Percentiles rank a stretch among this genome's conserved stretches.
Evolutionary conservation across 2,888 invertebrate genomes (phyloP).

Genomic region (Augiades crinisus): DNA sequence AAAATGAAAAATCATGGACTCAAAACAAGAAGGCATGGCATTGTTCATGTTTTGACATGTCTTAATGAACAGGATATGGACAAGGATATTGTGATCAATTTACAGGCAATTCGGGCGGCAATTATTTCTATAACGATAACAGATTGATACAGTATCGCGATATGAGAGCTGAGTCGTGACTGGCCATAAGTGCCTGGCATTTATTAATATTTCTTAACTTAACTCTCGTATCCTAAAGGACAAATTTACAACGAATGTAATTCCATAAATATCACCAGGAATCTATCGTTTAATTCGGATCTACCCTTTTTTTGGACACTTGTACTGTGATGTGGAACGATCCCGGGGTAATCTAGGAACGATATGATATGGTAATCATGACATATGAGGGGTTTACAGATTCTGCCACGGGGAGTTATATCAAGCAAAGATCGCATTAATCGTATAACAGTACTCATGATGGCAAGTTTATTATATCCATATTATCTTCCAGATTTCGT

Average conservation of each 20-base stretch:
- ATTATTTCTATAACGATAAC: not conserved
- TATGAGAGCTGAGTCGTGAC: constrained; percentile 4
- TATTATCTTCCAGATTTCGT: too few relatives aligned
- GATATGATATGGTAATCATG: too few relatives aligned
- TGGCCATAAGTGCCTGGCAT: not conserved
- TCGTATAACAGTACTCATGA: too few relatives aligned
- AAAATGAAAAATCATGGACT: not conserved
- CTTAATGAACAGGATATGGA: constrained; percentile 12
- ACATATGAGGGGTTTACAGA: too few relatives aligned
- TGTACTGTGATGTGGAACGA: too few relatives aligned
- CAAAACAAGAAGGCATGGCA: not conserved
- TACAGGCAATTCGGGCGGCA: not conserved
- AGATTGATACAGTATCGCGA: constrained; percentile 3
- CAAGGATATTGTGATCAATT: constrained; percentile 10
- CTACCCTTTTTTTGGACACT: too few relatives aligned
- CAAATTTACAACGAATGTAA: not conserved
- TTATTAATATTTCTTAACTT: not conserved
- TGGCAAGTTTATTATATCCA: too few relatives aligned
- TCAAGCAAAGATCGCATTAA: too few relatives aligned
- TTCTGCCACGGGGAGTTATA: too few relatives aligned
- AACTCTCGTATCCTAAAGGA: not conserved
- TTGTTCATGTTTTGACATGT: not conserved
- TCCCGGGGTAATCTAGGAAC: too few relatives aligned
- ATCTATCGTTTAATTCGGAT: too few relatives aligned
- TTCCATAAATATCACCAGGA: too few relatives aligned